phyloP scores from a whole-genome alignment of 53 echinoderm and acorn worm genomes.

The Hippasteria phrygiana region DNA sequence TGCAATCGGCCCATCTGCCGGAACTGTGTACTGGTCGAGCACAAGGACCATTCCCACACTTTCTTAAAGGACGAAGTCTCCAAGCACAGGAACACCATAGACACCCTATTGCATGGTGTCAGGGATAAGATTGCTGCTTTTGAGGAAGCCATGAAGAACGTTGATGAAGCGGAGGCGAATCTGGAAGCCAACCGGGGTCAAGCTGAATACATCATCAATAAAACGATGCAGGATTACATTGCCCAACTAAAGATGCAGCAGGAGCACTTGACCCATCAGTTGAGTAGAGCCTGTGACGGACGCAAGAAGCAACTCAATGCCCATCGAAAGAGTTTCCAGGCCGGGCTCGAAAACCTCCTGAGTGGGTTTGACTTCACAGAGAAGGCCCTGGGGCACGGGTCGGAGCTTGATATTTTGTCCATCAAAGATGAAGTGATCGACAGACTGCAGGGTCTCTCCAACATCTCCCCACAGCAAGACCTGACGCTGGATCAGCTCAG shows the following conservation, averaged over 20 bases:
- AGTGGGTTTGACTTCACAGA: slow-evolving; percentile 99
- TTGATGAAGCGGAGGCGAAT: slow-evolving; percentile 96
- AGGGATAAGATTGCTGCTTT: slow-evolving; percentile 92
- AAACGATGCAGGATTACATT: slow-evolving; percentile 91
- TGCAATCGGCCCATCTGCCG: slow-evolving; percentile 93
- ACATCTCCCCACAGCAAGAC: slow-evolving; percentile 95
- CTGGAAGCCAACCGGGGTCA: slow-evolving; percentile 96
- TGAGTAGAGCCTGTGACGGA: slow-evolving; percentile 85
- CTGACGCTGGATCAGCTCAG: slow-evolving; percentile 94
- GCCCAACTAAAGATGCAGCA: slow-evolving; percentile 81
- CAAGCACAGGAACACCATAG: slow-evolving; percentile 92
- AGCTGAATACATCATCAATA: slow-evolving; percentile 96
- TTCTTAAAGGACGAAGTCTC: slow-evolving; percentile 97
- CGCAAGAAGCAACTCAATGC: slow-evolving; percentile 94
- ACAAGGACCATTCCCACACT: slow-evolving; percentile 96
- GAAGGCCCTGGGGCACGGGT: slow-evolving; percentile 96
- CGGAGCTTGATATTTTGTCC: slow-evolving; percentile 94
- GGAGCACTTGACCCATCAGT: slow-evolving; percentile 77
- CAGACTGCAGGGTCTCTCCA: slow-evolving; percentile 88
- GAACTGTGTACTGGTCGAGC: slow-evolving; percentile 96
- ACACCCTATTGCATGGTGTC: slow-evolving; percentile 85
- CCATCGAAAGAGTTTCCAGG: slow-evolving; percentile 89
- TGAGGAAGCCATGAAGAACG: slow-evolving; percentile 88
- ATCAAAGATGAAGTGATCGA: slow-evolving; percentile 99
- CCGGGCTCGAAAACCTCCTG: slow-evolving; percentile 93